phyloP scores from a whole-genome alignment of 2,888 invertebrate genomes.

The Limnephilus marmoratus region DNA sequence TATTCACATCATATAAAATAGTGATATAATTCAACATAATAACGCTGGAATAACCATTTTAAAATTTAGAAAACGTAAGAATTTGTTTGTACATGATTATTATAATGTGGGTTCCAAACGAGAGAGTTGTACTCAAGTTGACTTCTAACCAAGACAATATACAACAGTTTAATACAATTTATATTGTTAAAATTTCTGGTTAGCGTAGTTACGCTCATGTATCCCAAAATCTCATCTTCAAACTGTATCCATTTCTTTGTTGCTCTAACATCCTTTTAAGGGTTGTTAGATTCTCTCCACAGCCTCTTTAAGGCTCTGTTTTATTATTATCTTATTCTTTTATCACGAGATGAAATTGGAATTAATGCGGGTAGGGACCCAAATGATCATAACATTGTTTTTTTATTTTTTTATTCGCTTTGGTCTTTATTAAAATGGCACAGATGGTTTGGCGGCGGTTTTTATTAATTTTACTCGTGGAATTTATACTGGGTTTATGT shows the following conservation, averaged over 20 bases:
- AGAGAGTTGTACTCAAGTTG: no score
- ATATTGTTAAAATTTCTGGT: no score
- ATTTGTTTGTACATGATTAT: no score
- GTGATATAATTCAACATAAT: no score
- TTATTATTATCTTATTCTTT: not conserved
- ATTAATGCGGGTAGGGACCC: not conserved
- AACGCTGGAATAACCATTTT: no score
- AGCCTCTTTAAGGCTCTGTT: not conserved
- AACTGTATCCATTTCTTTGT: not conserved
- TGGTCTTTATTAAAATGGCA: not conserved
- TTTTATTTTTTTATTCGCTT: not conserved
- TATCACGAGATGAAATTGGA: not conserved
- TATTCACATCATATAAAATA: no score
- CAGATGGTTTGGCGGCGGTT: not conserved
- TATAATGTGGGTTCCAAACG: no score
- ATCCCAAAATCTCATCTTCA: not conserved
- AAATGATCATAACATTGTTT: not conserved
- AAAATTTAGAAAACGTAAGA: no score
- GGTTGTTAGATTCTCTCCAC: not conserved
- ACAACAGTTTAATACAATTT: no score
- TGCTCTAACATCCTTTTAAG: not conserved
- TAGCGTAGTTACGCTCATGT: no score
- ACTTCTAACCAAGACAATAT: no score
- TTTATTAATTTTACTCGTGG: not conserved
- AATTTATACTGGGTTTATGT: not conserved